phyloP scores from a whole-genome alignment of 2,888 invertebrate genomes.

The Liopterus haemorrhoidalis region DNA sequence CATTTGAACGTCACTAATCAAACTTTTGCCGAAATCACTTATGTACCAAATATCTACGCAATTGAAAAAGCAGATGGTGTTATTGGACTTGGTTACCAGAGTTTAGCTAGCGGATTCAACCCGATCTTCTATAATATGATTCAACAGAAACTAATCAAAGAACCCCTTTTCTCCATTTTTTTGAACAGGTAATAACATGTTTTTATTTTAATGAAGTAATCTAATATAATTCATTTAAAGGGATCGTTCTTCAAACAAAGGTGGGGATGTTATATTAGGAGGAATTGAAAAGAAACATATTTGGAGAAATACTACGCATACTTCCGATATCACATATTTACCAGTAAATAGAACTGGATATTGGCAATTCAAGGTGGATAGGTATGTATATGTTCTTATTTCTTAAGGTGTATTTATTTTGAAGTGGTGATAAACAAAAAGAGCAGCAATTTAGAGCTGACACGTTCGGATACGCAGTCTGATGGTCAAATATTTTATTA shows the following conservation, averaged over 20 bases:
- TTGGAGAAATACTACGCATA: constrained; percentile 38
- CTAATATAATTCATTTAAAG: constrained; percentile 40
- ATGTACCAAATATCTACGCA: constrained; percentile 59
- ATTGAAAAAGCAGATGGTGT: constrained; percentile 67
- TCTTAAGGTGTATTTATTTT: no score
- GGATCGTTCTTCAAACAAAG: constrained; percentile 50
- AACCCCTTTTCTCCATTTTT: constrained; percentile 63
- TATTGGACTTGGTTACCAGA: constrained; percentile 57
- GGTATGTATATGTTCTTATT: no score
- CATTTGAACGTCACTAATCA: constrained; percentile 53
- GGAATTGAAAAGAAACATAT: constrained; percentile 59
- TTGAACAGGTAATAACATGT: constrained; percentile 54
- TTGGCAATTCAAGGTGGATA: constrained; percentile 67
- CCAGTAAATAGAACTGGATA: constrained; percentile 55
- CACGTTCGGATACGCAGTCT: no score
- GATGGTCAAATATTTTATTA: no score
- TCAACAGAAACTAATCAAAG: constrained; percentile 46
- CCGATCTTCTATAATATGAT: constrained; percentile 64
- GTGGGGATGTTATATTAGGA: constrained; percentile 56
- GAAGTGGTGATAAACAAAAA: no score
- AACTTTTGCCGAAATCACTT: constrained; percentile 65
- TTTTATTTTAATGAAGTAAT: neutral
- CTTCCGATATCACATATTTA: constrained; percentile 55
- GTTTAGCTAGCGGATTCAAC: constrained; percentile 50
- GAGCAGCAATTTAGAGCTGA: no score